These are phyloP conservation scores for Bubo bubo DNA, from an alignment of 2,113 vertebrate species.

Conservation along the genomic window DNA sequence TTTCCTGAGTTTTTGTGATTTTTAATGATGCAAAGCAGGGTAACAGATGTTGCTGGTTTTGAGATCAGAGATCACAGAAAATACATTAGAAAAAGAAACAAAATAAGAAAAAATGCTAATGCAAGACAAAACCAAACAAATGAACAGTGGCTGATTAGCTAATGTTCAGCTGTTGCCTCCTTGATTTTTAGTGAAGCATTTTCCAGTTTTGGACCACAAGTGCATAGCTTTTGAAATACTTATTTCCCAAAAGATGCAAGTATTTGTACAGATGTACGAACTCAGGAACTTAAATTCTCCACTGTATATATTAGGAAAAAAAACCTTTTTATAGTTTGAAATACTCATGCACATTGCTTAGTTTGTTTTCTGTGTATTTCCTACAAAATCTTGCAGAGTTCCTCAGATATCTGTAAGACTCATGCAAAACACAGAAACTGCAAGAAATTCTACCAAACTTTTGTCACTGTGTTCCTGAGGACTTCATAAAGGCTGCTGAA, in stretches of 20 bases:
- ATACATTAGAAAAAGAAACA: not conserved
- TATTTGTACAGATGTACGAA: not conserved
- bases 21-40: not conserved
- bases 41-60: slow-evolving; percentile 15
- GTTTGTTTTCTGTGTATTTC: not conserved
- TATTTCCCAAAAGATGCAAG: not conserved
- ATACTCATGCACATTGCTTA: not conserved
- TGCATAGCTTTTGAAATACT: not conserved
- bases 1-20: slow-evolving; percentile 2
- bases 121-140: not conserved
- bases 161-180: not conserved
- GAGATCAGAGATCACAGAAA: not conserved
- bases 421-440: not conserved
- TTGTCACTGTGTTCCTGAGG: not conserved
- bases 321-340: not conserved
- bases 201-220: not conserved
- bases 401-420: not conserved
- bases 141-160: not conserved
- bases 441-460: not conserved
- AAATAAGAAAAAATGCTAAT: not conserved
- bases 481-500: not conserved
- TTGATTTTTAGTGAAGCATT: not conserved
- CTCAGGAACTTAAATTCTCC: not conserved
- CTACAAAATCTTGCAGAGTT: not conserved
- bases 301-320: not conserved